These are phyloP conservation scores for Erebia ligea DNA, from an alignment of 2,888 invertebrate genomes.

Conservation along the genomic window DNA sequence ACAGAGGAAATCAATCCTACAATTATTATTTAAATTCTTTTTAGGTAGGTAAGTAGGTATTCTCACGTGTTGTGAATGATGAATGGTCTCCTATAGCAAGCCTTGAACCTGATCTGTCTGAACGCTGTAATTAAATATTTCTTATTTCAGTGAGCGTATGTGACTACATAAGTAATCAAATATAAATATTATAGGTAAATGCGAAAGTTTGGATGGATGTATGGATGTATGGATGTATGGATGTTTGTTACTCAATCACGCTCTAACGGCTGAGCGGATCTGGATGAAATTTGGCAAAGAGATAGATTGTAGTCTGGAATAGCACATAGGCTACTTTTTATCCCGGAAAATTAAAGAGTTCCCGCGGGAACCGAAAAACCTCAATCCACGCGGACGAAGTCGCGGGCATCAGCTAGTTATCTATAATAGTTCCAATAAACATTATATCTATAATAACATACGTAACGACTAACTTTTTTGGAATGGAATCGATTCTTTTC, in stretches of 20 bases:
- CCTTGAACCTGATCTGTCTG: slow-evolving; percentile 62
- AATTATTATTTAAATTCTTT: not conserved
- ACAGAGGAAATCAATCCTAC: not conserved
- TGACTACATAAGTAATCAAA: not conserved
- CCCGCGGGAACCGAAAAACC: too few relatives aligned
- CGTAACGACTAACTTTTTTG: slow-evolving; percentile 55
- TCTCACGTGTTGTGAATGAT: slow-evolving; percentile 66
- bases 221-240: too few relatives aligned
- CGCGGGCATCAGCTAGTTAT: too few relatives aligned
- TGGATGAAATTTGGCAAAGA: too few relatives aligned
- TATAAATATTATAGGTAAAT: too few relatives aligned
- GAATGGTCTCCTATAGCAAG: slow-evolving; percentile 72
- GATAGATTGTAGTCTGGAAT: too few relatives aligned
- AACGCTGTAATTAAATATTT: slow-evolving; percentile 54
- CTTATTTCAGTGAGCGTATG: not conserved
- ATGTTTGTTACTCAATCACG: too few relatives aligned
- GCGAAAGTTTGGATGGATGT: too few relatives aligned
- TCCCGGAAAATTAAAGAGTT: too few relatives aligned
- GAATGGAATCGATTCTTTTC: slow-evolving; percentile 62
- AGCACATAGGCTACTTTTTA: too few relatives aligned
- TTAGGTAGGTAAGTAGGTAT: slow-evolving; percentile 9
- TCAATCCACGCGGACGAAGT: too few relatives aligned
- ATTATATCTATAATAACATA: slow-evolving; percentile 19
- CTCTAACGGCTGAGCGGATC: too few relatives aligned
- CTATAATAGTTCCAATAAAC: not conserved